Conservation (phyloP, 2,888 invertebrate genomes). For the Temnothorax unifasciatus region DNA sequence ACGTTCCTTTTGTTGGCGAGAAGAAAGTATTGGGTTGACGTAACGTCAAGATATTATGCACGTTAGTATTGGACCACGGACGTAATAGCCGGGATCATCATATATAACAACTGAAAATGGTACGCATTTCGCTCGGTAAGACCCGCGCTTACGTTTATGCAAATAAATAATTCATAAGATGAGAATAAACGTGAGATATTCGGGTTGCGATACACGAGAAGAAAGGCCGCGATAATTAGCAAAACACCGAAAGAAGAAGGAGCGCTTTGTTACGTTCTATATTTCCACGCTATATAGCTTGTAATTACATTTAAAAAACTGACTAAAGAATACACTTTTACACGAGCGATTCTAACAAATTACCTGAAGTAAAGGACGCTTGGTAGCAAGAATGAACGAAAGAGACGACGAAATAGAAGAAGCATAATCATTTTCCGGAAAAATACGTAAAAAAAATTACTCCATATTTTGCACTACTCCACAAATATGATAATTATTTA, state of each 20-base stretch:
- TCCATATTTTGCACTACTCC: neutral
- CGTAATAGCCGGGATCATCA: neutral
- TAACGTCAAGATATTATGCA: neutral
- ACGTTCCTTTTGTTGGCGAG: conserved; percentile 17
- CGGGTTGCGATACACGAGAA: neutral
- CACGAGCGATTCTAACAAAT: neutral
- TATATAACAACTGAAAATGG: conserved; percentile 9
- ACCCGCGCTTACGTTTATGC: neutral
- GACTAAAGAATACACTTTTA: neutral
- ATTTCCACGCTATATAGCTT: neutral
- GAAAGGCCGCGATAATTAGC: neutral
- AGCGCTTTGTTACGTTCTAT: neutral
- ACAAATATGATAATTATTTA: neutral
- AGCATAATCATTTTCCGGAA: neutral
- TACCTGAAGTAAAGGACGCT: neutral
- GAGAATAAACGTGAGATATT: conserved; percentile 43
- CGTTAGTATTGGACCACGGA: conserved; percentile 2
- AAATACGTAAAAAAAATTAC: neutral
- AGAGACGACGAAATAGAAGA: neutral
- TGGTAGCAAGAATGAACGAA: neutral
- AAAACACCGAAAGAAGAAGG: neutral
- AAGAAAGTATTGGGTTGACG: conserved; percentile 37
- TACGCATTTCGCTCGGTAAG: neutral
- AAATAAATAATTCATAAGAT: conserved; percentile 44
- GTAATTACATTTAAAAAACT: neutral